Percentiles rank a stretch among this genome's conserved stretches.
Conservation (phyloP, 2,113 vertebrate species). For the Falcunculus frontatus region DNA sequence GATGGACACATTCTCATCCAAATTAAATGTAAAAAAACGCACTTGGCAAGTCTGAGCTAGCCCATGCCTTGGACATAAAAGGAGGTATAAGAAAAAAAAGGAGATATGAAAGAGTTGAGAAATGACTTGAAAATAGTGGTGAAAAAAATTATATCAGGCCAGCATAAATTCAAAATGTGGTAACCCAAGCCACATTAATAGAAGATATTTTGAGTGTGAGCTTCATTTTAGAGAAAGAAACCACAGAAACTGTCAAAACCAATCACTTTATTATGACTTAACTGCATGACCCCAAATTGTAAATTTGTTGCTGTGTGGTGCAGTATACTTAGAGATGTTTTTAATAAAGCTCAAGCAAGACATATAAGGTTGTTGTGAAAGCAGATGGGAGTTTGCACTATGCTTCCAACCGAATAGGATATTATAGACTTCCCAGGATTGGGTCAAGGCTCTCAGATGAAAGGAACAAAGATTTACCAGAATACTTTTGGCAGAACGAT, state of each 20-base stretch:
- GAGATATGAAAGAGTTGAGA: background rate
- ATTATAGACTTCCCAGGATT: background rate
- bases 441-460: slow-evolving; percentile 15
- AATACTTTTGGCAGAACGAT: slow-evolving; percentile 14
- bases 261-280: background rate
- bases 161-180: background rate
- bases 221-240: background rate
- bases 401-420: background rate
- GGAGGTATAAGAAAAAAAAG: background rate
- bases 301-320: background rate
- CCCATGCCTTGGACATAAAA: background rate
- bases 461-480: slow-evolving; percentile 32
- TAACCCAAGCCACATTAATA: background rate
- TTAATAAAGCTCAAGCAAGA: background rate
- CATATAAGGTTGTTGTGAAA: background rate
- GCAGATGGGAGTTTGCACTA: background rate
- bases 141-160: background rate
- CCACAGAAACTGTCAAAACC: background rate
- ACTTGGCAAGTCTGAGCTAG: background rate
- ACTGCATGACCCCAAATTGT: background rate
- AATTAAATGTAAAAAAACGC: background rate
- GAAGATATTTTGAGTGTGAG: background rate
- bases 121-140: background rate
- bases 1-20: background rate
- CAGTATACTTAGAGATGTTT: background rate